Percentiles rank a stretch among this genome's conserved stretches.
phyloP scores from a whole-genome alignment of 2,888 invertebrate species.

The Gisinianus flammeolus region DNA sequence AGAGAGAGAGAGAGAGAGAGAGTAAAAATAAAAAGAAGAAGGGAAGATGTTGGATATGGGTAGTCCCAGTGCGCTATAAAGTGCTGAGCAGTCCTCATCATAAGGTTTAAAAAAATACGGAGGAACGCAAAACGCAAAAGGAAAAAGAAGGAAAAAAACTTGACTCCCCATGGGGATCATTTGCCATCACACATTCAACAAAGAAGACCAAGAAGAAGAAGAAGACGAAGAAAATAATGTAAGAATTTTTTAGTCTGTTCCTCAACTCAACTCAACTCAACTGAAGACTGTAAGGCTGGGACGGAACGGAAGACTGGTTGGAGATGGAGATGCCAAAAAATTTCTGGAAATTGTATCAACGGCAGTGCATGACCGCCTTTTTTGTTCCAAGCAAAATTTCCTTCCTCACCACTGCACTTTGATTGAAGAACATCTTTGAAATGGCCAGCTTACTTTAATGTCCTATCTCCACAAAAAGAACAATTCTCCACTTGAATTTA shows the following conservation, averaged over 20 bases:
- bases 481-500: not conserved
- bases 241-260: not conserved
- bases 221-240: too few relatives aligned
- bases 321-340: slow-evolving; percentile 7
- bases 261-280: too few relatives aligned
- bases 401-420: slow-evolving; percentile 38
- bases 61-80: slow-evolving; percentile 49
- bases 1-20: not conserved
- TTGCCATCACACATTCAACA: slow-evolving; percentile 44
- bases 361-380: not conserved
- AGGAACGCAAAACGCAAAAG: too few relatives aligned
- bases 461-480: slow-evolving; percentile 44
- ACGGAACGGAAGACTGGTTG: not conserved
- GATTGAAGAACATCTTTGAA: slow-evolving; percentile 44
- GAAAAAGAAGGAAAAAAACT: slow-evolving; percentile 15
- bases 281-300: too few relatives aligned
- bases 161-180: slow-evolving; percentile 51
- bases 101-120: slow-evolving; percentile 43
- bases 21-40: too few relatives aligned
- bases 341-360: not conserved
- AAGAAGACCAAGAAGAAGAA: not conserved
- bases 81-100: slow-evolving; percentile 53
- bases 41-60: not conserved
- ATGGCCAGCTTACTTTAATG: slow-evolving; percentile 48
- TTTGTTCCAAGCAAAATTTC: not conserved